These are phyloP conservation scores for Origma solitaria DNA, from an alignment of 2,113 vertebrate genomes.

Conservation along the genomic window DNA sequence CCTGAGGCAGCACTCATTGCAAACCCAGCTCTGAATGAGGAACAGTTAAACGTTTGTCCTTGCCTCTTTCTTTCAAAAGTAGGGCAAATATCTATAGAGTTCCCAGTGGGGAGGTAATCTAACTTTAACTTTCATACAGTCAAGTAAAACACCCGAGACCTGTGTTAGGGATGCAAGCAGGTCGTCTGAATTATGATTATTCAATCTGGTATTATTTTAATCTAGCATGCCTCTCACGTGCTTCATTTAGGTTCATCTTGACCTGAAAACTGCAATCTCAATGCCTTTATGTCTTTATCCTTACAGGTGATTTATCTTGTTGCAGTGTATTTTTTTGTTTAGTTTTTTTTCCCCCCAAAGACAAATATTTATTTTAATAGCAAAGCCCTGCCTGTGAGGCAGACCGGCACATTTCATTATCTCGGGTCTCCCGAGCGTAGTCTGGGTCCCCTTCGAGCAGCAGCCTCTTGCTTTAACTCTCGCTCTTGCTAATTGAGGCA, in stretches of 20 bases:
- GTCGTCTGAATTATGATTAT: slow-evolving; percentile 63
- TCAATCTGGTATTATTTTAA: slow-evolving; percentile 68
- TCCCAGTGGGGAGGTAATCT: slow-evolving; percentile 56
- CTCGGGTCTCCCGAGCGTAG: background rate
- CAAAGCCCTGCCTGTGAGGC: background rate
- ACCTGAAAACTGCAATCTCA: slow-evolving; percentile 62
- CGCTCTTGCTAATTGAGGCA: background rate
- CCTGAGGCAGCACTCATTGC: background rate
- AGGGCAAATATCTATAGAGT: slow-evolving; percentile 49
- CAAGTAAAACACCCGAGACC: slow-evolving; percentile 60
- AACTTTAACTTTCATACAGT: slow-evolving; percentile 66
- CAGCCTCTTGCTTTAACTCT: background rate
- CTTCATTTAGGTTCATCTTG: slow-evolving; percentile 67
- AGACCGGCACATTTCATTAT: background rate
- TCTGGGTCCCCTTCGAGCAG: background rate
- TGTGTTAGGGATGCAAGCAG: slow-evolving; percentile 53
- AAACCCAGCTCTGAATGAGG: background rate
- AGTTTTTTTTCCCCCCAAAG: accelerated
- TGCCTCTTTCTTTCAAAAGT: slow-evolving; percentile 57
- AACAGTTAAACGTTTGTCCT: slow-evolving; percentile 54
- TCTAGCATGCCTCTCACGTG: slow-evolving; percentile 57
- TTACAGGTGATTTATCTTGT: slow-evolving; percentile 16
- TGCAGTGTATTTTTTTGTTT: background rate
- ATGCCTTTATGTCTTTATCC: slow-evolving; percentile 5
- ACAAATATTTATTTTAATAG: background rate